Percentiles rank a stretch among this genome's conserved stretches.
phyloP scores from a whole-genome alignment of 2,888 invertebrate genomes.

The Notocelia uddmanniana region DNA sequence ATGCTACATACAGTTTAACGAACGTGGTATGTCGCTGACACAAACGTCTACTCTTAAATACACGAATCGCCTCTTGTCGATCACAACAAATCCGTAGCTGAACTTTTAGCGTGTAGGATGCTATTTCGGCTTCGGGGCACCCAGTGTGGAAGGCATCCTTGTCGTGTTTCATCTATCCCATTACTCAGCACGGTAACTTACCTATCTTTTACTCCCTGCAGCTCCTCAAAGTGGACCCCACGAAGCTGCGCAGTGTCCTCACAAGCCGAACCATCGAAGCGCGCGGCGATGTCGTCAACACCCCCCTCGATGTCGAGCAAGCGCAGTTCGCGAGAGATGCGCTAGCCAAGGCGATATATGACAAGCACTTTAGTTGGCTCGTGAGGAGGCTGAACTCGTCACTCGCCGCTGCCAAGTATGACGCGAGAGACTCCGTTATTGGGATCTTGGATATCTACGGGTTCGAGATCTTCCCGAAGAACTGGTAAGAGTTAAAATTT shows the following conservation, averaged over 20 bases:
- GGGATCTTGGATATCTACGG: slow-evolving; percentile 98
- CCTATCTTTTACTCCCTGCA: slow-evolving; percentile 63
- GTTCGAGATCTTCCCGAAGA: slow-evolving; percentile 96
- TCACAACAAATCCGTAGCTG: too few species aligned
- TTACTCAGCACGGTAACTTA: background rate
- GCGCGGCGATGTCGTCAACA: slow-evolving; percentile 92
- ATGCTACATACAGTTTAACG: too few species aligned
- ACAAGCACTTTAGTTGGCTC: slow-evolving; percentile 96
- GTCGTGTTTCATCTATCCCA: background rate
- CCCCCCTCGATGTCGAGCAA: slow-evolving; percentile 92
- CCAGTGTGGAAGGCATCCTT: too few species aligned
- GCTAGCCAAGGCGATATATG: slow-evolving; percentile 95
- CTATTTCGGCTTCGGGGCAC: too few species aligned
- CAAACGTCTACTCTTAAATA: too few species aligned
- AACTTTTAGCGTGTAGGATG: too few species aligned
- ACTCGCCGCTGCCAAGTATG: slow-evolving; percentile 86
- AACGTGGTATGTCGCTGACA: too few species aligned
- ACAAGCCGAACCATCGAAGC: slow-evolving; percentile 95
- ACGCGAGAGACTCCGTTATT: slow-evolving; percentile 89
- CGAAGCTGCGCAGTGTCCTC: slow-evolving; percentile 89
- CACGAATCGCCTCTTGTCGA: too few species aligned
- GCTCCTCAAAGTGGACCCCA: slow-evolving; percentile 90
- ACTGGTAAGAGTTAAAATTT: slow-evolving; percentile 92
- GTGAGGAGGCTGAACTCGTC: slow-evolving; percentile 92
- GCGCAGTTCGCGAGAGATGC: slow-evolving; percentile 96